phyloP scores from a whole-genome alignment of 1,140 invertebrate species.

The Platyura marginata region DNA sequence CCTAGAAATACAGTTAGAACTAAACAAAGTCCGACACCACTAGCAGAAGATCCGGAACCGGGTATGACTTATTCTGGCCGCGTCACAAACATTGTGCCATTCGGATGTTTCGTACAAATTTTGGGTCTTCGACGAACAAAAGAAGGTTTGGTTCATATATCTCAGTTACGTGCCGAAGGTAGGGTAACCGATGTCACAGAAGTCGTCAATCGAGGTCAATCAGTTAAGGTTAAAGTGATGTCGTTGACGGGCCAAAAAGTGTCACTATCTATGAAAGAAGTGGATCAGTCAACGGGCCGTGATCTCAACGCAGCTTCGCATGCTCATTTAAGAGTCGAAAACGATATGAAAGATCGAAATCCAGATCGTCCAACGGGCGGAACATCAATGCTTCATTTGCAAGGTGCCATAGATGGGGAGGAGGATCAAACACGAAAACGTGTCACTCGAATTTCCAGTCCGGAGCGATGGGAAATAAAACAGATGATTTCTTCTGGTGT shows the following conservation, averaged over 20 bases:
- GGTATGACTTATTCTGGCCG: constrained; percentile 82
- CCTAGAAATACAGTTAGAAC: constrained; percentile 13
- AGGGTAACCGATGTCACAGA: constrained; percentile 88
- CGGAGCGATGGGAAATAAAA: constrained; percentile 84
- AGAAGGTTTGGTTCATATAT: constrained; percentile 97
- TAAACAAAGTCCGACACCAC: constrained; percentile 13
- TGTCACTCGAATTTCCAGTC: constrained; percentile 86
- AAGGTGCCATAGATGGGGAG: constrained; percentile 51
- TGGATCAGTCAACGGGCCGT: constrained; percentile 84
- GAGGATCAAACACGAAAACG: constrained; percentile 58
- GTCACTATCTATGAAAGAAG: constrained; percentile 96
- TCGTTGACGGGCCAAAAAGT: constrained; percentile 86
- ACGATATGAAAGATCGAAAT: constrained; percentile 58
- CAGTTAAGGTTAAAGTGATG: constrained; percentile 83
- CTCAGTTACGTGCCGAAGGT: constrained; percentile 81
- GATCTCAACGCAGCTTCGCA: constrained; percentile 80
- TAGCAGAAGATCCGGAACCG: constrained; percentile 41
- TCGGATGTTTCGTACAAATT: constrained; percentile 95
- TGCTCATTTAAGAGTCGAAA: constrained; percentile 32
- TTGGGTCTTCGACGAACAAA: constrained; percentile 73
- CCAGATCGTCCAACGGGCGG: constrained; percentile 55
- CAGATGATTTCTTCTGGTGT: constrained; percentile 74
- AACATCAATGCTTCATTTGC: constrained; percentile 44
- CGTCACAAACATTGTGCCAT: constrained; percentile 89
- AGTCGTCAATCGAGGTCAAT: constrained; percentile 79